Evolutionary conservation across 2,888 invertebrate genomes (phyloP).

Genomic region (Xestobium rufovillosum): DNA sequence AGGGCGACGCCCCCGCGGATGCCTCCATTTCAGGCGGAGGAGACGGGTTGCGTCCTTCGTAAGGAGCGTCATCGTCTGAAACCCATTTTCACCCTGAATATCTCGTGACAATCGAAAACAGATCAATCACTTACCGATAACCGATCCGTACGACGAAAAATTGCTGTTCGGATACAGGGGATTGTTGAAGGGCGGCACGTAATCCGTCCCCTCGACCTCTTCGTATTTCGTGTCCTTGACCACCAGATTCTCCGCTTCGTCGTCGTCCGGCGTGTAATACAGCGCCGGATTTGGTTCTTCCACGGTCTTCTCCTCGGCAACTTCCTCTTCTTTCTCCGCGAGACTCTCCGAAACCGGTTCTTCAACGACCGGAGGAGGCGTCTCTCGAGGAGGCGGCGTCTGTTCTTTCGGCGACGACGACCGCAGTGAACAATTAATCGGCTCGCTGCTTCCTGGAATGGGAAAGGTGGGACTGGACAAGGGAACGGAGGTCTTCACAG

Average conservation of each 20-base stretch:
- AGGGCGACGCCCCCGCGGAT: constrained; percentile 10
- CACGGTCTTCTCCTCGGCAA: constrained; percentile 10
- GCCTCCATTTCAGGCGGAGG: constrained; percentile 38
- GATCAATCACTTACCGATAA: constrained; percentile 36
- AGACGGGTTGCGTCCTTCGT: constrained; percentile 43
- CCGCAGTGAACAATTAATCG: constrained; percentile 2
- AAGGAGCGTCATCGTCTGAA: constrained; percentile 41
- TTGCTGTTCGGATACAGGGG: constrained; percentile 40
- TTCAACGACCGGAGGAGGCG: constrained; percentile 10
- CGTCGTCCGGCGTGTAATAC: constrained; percentile 41
- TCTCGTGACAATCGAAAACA: too few relatives aligned
- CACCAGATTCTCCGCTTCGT: constrained; percentile 25
- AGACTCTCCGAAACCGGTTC: constrained; percentile 12
- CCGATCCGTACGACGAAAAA: constrained; percentile 38
- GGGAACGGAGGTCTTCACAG: constrained; percentile 28
- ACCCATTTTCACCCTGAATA: too few relatives aligned
- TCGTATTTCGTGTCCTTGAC: constrained; percentile 22
- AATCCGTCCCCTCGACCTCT: constrained; percentile 32
- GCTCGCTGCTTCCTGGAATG: constrained; percentile 32
- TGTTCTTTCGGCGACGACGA: constrained; percentile 2
- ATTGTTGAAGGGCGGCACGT: constrained; percentile 44
- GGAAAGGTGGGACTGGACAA: constrained; percentile 35
- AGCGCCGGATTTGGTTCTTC: constrained; percentile 26
- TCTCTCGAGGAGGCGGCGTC: constrained; percentile 5
- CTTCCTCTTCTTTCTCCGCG: constrained; percentile 10